These are phyloP conservation scores for Oceanites oceanicus DNA, from an alignment of 2,113 vertebrate genomes.

Conservation along the genomic window DNA sequence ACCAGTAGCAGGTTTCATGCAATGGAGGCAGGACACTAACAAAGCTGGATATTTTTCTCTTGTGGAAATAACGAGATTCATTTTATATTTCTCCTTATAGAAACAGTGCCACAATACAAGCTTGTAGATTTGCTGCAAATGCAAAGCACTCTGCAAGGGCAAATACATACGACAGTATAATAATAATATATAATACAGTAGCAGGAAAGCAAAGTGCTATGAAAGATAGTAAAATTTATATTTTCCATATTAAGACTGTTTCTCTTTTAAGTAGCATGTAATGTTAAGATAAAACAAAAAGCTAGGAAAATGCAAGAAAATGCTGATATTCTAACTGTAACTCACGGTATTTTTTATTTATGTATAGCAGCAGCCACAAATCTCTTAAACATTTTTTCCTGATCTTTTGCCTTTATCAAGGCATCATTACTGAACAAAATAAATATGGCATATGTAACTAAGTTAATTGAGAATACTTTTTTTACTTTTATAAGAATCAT, in stretches of 20 bases:
- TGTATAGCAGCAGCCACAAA: neutral
- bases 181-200: neutral
- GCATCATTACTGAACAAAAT: neutral
- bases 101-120: neutral
- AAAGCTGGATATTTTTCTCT: neutral
- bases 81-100: neutral
- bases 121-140: neutral
- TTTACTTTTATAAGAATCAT: neutral
- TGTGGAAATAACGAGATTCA: neutral
- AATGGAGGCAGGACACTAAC: neutral
- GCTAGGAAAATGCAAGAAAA: neutral
- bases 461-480: neutral
- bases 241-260: neutral
- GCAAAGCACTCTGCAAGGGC: neutral
- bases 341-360: neutral
- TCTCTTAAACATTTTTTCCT: neutral
- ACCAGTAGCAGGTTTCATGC: fast-evolving
- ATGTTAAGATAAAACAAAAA: neutral
- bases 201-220: neutral
- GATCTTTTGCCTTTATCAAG: fast-evolving
- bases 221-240: neutral
- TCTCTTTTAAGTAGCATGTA: neutral
- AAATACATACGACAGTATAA: neutral
- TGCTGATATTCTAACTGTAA: neutral
- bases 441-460: neutral